phyloP scores from a whole-genome alignment of 2,113 vertebrate genomes.

The Siphamia tubifer region DNA sequence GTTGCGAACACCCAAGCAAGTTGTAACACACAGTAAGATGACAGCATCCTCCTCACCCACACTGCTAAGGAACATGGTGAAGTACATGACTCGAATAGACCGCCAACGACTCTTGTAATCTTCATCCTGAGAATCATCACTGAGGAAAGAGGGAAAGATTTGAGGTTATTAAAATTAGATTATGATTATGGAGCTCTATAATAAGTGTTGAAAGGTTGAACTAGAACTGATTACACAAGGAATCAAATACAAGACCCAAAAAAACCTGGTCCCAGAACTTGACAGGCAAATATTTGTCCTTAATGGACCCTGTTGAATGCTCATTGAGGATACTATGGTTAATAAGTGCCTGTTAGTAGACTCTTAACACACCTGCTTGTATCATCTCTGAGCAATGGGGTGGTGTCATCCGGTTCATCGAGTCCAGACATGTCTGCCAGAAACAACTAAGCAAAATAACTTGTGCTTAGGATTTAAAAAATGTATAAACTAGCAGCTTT shows the following conservation, averaged over 20 bases:
- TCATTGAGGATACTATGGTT: background rate
- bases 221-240: too few species aligned
- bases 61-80: conserved; percentile 98
- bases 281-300: too few species aligned
- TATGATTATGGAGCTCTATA: background rate
- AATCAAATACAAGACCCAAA: too few species aligned
- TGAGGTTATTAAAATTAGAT: background rate
- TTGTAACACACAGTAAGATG: too few species aligned
- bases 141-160: conserved; percentile 28
- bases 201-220: too few species aligned
- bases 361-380: conserved; percentile 79
- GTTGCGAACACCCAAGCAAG: too few species aligned
- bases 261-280: too few species aligned
- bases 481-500: background rate
- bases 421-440: conserved; percentile 51
- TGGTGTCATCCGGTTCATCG: conserved; percentile 55
- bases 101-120: conserved; percentile 88
- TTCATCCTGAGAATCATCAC: conserved; percentile 75
- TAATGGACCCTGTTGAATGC: background rate
- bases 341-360: background rate
- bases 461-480: background rate
- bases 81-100: conserved; percentile 93
- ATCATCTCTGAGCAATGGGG: conserved; percentile 68
- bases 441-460: background rate
- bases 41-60: conserved; percentile 90